phyloP scores from a whole-genome alignment of 2,797 vertebrate species.

The Bradypus variegatus region DNA sequence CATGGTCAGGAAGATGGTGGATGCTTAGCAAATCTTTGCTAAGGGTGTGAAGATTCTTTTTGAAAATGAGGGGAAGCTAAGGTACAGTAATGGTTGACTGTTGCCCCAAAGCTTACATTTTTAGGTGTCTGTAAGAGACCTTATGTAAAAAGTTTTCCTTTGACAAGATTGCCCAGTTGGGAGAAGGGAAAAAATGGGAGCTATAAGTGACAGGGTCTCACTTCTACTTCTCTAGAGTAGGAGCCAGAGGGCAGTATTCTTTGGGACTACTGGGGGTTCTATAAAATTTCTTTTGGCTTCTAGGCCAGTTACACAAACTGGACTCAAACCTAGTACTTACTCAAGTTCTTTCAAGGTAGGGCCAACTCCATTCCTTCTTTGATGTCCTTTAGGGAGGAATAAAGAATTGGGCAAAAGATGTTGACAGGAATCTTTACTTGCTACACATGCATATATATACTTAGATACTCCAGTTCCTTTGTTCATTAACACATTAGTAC shows the following conservation, averaged over 20 bases:
- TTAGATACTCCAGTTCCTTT: background rate
- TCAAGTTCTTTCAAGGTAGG: background rate
- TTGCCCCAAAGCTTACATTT: background rate
- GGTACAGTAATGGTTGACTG: background rate
- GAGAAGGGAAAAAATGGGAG: background rate
- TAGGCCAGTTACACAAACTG: background rate
- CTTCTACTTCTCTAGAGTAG: background rate
- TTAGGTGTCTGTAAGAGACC: background rate
- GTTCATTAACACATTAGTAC: background rate
- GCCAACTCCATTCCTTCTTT: background rate
- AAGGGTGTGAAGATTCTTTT: background rate
- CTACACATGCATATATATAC: background rate
- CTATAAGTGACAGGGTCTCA: background rate
- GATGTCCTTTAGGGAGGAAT: background rate
- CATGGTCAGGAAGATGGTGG: background rate
- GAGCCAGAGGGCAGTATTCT: background rate
- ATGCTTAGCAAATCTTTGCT: constrained; percentile 2
- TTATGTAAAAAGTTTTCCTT: background rate
- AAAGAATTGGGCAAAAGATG: background rate
- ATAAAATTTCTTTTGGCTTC: background rate
- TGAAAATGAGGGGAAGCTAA: background rate
- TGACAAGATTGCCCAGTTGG: background rate
- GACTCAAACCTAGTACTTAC: background rate
- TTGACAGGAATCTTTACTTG: background rate
- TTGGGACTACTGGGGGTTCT: background rate